A percentile compares a stretch with the other conserved stretches of the same genome.
Evolutionary conservation across 2,888 invertebrate species (phyloP).

Genomic region (Clanis bilineata): DNA sequence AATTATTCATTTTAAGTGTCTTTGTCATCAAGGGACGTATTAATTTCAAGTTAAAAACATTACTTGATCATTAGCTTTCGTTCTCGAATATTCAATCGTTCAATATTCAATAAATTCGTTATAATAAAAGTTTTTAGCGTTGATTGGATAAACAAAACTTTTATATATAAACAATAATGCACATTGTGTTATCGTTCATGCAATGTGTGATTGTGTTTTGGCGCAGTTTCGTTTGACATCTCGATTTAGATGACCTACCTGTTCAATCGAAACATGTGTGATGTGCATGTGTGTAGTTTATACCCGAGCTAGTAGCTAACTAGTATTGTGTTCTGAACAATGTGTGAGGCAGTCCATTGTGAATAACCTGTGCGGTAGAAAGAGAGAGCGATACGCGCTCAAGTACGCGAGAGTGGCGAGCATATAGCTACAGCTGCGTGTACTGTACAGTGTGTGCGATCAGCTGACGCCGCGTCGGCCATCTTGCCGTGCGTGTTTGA

Average conservation of each 20-base stretch:
- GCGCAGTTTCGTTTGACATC: neutral
- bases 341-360: slow-evolving; percentile 60
- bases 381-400: slow-evolving; percentile 63
- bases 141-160: too few relatives aligned
- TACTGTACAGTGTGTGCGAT: slow-evolving; percentile 67
- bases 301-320: slow-evolving; percentile 35
- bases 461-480: slow-evolving; percentile 78
- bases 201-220: neutral
- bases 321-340: slow-evolving; percentile 63
- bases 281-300: slow-evolving; percentile 31
- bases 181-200: neutral
- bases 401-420: slow-evolving; percentile 36
- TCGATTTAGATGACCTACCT: slow-evolving; percentile 19
- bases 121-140: too few relatives aligned
- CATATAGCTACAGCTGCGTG: slow-evolving; percentile 58
- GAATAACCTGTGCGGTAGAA: slow-evolving; percentile 52
- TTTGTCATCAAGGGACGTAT: neutral
- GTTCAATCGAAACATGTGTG: slow-evolving; percentile 29
- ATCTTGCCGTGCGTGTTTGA: slow-evolving; percentile 73
- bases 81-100: neutral
- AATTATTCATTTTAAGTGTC: neutral
- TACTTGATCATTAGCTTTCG: neutral
- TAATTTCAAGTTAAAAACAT: neutral
- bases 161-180: neutral
- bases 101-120: too few relatives aligned